Evolutionary conservation across 2,888 invertebrate species (phyloP), one percentile per base, ranked within the genome.

Genomic region (Drosophila paucipuncta): DNA sequence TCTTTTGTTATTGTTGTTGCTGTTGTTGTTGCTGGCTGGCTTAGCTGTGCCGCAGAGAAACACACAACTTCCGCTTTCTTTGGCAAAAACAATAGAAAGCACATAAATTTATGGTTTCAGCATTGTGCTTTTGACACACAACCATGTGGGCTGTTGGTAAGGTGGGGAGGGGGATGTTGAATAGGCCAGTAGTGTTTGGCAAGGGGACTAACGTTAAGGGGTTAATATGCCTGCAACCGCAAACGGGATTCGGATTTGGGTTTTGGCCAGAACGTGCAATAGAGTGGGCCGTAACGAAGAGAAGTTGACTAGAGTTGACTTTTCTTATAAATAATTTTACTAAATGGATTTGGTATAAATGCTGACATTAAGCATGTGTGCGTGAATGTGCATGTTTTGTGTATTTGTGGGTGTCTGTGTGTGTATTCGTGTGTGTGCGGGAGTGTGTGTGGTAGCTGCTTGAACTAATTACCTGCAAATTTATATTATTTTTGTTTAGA

Each of bases 21-120:
- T 66, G 69, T 33, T 68, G 47, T 58, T 71, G 68, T 60, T 72
- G 72, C 31, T 64, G 63, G 63, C 61, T 69, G 41, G 53, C 59
- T 76, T 57, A 43, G 83, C 83, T 77, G 66, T 47, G 68, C 80
- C 88, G 62, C 89, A 86, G 80, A 89, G 57, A 80, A 77, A 77
- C 82, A 90, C 90, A 88, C 88, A 85, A 88, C 85, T 86, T 86
- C 85, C 85, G 85, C 90, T 86, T 86, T 86, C 85, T 86, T 86
- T 90, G 80, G 90, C 89, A 86, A 86, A 86, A 87, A 87, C 87
- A 87, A 87, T 87, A 87, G 91, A 89, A 87, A 86, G 85, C 90
- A 90, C 91, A 91, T 88, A 89, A 91, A 91, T 88, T 88, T 88
- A 91, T 91, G 88, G 91, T 91, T 89, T 84, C 84, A 83, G 91